These are phyloP conservation scores for human (Homo sapiens) DNA, from an alignment of 2,113 vertebrate species.

Conservation along the genomic window DNA sequence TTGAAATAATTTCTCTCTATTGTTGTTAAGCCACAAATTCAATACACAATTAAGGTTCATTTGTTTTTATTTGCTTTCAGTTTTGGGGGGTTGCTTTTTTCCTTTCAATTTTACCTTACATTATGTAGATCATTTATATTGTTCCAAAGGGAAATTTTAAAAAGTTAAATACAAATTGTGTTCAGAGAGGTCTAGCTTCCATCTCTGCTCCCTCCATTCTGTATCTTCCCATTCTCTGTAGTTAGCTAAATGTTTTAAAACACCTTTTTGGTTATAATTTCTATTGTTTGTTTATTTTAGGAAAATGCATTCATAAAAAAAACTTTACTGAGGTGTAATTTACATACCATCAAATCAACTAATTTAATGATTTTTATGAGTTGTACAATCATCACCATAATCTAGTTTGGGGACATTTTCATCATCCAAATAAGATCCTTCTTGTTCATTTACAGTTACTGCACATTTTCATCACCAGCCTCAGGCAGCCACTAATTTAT, in stretches of 20 bases:
- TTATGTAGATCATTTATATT: neutral
- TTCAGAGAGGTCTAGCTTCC: neutral
- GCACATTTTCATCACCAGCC: neutral
- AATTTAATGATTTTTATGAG: neutral
- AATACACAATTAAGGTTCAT: neutral
- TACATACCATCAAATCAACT: neutral
- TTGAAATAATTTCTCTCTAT: constrained; percentile 33
- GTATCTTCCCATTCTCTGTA: neutral
- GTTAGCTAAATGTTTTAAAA: neutral
- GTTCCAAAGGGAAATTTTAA: neutral
- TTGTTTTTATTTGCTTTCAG: constrained; percentile 22
- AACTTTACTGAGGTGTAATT: constrained; percentile 7
- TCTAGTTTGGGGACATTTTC: constrained; percentile 24
- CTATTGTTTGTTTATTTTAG: constrained; percentile 15
- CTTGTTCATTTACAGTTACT: neutral
- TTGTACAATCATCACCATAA: neutral
- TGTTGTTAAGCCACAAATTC: neutral
- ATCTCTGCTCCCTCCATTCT: neutral
- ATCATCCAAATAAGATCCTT: neutral
- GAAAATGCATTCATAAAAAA: neutral
- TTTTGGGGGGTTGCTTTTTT: neutral
- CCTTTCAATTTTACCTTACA: constrained; percentile 26
- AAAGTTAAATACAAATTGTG: neutral
- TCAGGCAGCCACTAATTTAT: neutral
- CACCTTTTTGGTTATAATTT: neutral